phyloP scores from a whole-genome alignment of 2,797 vertebrate species.

The Acestrorhynchus altus region DNA sequence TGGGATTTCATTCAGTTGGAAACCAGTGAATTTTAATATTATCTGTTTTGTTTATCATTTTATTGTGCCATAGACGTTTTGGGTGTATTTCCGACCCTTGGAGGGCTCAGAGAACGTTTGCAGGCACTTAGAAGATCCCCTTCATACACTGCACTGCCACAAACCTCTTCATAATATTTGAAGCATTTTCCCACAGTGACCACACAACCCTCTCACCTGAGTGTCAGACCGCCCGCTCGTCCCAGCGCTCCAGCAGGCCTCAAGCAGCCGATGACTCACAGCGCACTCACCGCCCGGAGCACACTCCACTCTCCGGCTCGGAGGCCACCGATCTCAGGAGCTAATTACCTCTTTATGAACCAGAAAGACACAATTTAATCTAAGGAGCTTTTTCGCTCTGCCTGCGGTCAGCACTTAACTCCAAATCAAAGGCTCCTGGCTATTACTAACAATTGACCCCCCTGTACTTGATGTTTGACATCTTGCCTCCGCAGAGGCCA shows the following conservation, averaged over 20 bases:
- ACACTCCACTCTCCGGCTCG: conserved; percentile 53
- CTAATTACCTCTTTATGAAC: conserved; percentile 45
- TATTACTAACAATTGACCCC: conserved; percentile 63
- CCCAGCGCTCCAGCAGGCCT: neutral
- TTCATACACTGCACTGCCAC: neutral
- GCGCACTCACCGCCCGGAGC: conserved; percentile 45
- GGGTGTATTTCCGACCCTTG: no score
- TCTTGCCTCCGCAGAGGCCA: conserved; percentile 57
- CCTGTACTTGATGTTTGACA: conserved; percentile 60
- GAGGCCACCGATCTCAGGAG: conserved; percentile 53
- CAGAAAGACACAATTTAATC: conserved; percentile 57
- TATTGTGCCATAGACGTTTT: no score
- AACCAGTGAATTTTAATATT: no score
- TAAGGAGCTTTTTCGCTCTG: conserved; percentile 66
- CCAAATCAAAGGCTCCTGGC: conserved; percentile 71
- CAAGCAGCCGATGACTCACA: conserved; percentile 7
- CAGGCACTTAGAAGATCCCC: neutral
- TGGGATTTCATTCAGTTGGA: no score
- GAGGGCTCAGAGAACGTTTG: neutral
- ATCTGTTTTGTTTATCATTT: no score
- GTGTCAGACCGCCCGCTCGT: neutral
- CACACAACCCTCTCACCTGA: neutral
- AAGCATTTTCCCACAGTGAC: neutral
- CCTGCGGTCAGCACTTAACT: conserved; percentile 65
- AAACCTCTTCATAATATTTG: neutral